phyloP scores from a whole-genome alignment of 2,888 invertebrate genomes.

The Sinelater perroti region DNA sequence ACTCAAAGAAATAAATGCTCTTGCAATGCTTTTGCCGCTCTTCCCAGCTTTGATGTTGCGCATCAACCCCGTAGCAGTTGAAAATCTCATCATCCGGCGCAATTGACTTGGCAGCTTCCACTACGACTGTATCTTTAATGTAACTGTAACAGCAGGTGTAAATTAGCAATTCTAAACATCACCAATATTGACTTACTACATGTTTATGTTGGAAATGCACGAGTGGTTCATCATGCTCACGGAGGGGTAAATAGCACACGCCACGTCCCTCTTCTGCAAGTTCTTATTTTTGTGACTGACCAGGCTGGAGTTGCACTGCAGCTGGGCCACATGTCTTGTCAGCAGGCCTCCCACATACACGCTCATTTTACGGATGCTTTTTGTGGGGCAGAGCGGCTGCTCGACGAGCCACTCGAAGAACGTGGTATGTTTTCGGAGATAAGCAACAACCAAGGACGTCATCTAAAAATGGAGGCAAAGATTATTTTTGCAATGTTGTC shows the following conservation, averaged over 20 bases:
- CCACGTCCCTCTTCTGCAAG: constrained; percentile 55
- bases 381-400: constrained; percentile 53
- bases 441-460: constrained; percentile 71
- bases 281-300: constrained; percentile 52
- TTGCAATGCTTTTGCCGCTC: constrained; percentile 71
- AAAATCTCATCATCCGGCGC: constrained; percentile 74
- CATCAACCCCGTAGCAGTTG: constrained; percentile 88
- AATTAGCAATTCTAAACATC: too few species aligned
- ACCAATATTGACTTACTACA: constrained; percentile 73
- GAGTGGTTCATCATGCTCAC: constrained; percentile 94
- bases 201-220: constrained; percentile 83
- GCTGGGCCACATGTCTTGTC: constrained; percentile 80
- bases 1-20: constrained; percentile 81
- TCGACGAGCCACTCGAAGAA: constrained; percentile 66
- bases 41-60: constrained; percentile 67
- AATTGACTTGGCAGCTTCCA: constrained; percentile 74
- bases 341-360: constrained; percentile 70
- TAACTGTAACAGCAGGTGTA: constrained; percentile 65
- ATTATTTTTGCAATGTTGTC: constrained; percentile 17
- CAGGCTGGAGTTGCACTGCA: constrained; percentile 63
- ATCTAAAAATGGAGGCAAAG: constrained; percentile 62
- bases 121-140: constrained; percentile 73
- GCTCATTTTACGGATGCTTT: constrained; percentile 54
- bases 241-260: constrained; percentile 86
- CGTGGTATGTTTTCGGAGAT: constrained; percentile 70